A percentile compares a stretch with the other conserved stretches of the same genome.
phyloP scores from a whole-genome alignment of 2,113 vertebrate genomes.

The Corythornis madagascariensis region DNA sequence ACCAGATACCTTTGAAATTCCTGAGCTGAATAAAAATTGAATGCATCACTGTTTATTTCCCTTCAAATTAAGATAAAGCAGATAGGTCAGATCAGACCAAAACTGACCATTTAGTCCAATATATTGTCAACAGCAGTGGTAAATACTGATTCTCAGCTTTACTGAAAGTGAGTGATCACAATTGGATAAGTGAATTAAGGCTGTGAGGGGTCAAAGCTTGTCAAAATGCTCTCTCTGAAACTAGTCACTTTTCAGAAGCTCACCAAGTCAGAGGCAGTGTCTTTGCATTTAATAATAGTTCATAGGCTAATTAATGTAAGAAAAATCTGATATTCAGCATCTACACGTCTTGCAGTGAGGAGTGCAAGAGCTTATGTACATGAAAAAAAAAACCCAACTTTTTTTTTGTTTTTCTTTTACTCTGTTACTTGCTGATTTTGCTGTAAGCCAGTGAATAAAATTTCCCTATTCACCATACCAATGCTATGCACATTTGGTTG shows the following conservation, averaged over 20 bases:
- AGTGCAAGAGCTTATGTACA: background rate
- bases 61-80: background rate
- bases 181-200: background rate
- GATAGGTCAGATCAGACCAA: background rate
- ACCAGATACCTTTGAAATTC: background rate
- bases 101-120: background rate
- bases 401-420: background rate
- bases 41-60: background rate
- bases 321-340: background rate
- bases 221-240: background rate
- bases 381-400: background rate
- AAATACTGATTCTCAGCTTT: background rate
- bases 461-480: background rate
- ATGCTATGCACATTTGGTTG: fast-evolving
- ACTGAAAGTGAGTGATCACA: background rate
- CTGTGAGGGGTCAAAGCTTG: background rate
- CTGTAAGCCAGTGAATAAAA: background rate
- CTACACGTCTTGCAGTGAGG: background rate
- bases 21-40: background rate
- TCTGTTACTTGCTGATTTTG: background rate
- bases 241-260: background rate
- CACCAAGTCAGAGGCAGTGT: background rate
- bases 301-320: background rate
- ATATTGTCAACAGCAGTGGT: background rate
- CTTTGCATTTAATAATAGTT: background rate